Evolutionary conservation across 2,113 vertebrate genomes (phyloP), one percentile per base, ranked within the genome.

Genomic region (Leucopsar rothschildi): DNA sequence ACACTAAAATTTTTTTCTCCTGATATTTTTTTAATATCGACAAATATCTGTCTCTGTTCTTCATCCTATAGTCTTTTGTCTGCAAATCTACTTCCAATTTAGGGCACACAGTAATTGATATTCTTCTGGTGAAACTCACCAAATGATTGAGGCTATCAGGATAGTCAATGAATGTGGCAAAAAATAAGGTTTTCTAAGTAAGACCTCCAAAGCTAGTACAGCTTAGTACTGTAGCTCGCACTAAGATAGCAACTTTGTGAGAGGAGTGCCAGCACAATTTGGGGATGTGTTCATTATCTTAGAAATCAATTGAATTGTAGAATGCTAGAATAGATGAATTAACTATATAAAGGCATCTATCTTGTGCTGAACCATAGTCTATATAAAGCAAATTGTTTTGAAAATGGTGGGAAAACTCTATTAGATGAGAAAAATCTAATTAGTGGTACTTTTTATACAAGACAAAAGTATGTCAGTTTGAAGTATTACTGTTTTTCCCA

Each of bases 401-500:
- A 96, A 90, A 95, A 81, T 73, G 24, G 69, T 86, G 50, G 71
- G 23, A 86, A 85, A 82, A 78, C 35, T 82, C 21, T 66, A 40
- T n/a, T 45, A 39, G 9, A 82, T 65, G 35, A 63, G 25, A 88
- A 84, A 96, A 92, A 96, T 79, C 55, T 61, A 93, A 95, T 92
- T 72, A 31, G 68, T 57, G 72, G 16, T 49, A 37, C 16, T 86
- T 88, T 52, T 88, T 95, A 88, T 21, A 37, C n/a, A 42, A 90
- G 60, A 75, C 5, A 80, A 75, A 71, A 60, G 28, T 9, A 63
- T 86, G 70, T 72, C 56, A 77, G 21, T 95, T 96, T 92, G 57
- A 89, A 88, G 5, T 47, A 90, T 33, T 93, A 47, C 6, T 82
- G 17, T 40, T 94, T 93, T 95, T 49, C 57, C 52, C 25, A 39